Base-by-base conservation (phyloP, 2,113 vertebrate genomes). In the Centropus bengalensis region DNA sequence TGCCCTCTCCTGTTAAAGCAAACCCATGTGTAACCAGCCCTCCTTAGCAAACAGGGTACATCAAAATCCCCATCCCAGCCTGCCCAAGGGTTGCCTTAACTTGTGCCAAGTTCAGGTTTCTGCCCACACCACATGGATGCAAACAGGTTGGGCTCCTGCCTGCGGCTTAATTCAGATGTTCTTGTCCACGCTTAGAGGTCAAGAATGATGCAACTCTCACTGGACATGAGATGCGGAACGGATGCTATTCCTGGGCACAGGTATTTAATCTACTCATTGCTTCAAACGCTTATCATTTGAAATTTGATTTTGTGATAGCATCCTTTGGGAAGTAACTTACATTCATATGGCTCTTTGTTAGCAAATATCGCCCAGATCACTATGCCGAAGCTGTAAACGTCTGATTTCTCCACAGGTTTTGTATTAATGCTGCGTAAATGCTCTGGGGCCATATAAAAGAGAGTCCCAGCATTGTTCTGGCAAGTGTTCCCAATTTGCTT, bases 401-500 rank as follows among this genome's bases (percentile, higher is more conserved):
- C 99, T 1, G 99, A 99, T 89, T 99, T 99, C 95, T 99, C 99
- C 0, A 98, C 98, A 93, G 99, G 98, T 38, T 90, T 97, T 4
- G 93, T 86, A 2, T 99, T 98, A 79, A 99, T 58, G n/a, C 85
- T 97, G 4, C 92, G 77, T 93, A 99, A 97, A 84, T 99, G 99
- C 76, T 99, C 99, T 0, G 99, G 99, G 6, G 99, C 99, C 98
- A 99, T 99, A 96, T 99, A 99, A 95, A 97, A 98, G n/a, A 99
- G 98, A 2, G 99, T 99, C n/a, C 99, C 99, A 0, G 98, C 98
- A 0, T 97, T 98, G 79, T 95, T 97, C 24, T n/a, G 83, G 16
- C 60, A 52, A 4, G n/a, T 9, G 38, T 69, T 97, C 13, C 74
- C 96, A 20, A 47, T 68, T n/a, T 96, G 94, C 77, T 93, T 96